Base-by-base conservation (phyloP, 64 coral and sea anemone species). In the Porites australiensis region DNA sequence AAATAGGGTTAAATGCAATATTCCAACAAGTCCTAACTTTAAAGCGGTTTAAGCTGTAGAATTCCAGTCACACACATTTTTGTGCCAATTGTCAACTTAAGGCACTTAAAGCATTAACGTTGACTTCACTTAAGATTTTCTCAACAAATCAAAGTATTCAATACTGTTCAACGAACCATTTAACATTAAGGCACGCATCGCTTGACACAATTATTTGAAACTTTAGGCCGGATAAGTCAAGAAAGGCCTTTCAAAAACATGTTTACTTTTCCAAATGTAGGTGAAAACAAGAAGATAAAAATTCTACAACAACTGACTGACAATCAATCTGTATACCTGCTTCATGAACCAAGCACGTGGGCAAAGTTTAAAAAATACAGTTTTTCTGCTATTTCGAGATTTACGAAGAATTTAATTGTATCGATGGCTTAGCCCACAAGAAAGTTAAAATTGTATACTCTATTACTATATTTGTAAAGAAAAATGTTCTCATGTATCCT, bases 161-260 rank as follows among this genome's bases (percentile, higher is more conserved):
- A 57, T 13, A 19, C 73, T 50, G 49, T 54, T 78, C 49, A 22
- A 54, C 19, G 50, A 76, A 48, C 45, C 19, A 8, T 48, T 50
- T 16, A 11, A 8, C 73, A 19, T 55, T 20, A 50, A 16, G 75
- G 75, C 19, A 20, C 49, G 50, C 75, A 55, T 23, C 75, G 14
- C 55, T 78, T 50, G 1, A 50, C 19, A 12, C 22, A 22, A 23
- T 78, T 78, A 78, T 8, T 78, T 54, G 75, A 55, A 54, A 78
- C 57, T 78, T 78, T 6, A 78, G 11, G 75, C 18, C 51, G 47
- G 2, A 50, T 55, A 55, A 78, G 75, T 78, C 75, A 78, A 78
- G 75, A 78, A 78, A 78, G 51, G 6, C 51, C 27, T 79, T 57
- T 71, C 23, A 47, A 75, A 5, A 57, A 44, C 46, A 14, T 80